phyloP scores from a whole-genome alignment of 2,888 invertebrate species.

The Synanthedon andrenaeformis region DNA sequence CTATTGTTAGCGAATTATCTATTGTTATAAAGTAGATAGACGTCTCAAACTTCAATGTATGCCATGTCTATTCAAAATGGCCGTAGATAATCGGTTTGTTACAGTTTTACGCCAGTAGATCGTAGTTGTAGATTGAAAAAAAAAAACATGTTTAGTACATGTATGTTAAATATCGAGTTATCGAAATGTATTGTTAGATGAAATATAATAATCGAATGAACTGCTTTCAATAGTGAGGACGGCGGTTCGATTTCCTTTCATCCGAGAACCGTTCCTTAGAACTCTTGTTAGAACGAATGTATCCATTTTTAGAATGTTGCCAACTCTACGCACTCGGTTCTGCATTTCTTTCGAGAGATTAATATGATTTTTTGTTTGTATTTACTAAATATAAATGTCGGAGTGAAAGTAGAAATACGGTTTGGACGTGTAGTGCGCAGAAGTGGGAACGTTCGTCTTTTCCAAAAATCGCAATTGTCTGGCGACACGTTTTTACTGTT shows the following conservation, averaged over 20 bases:
- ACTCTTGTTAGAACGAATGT: slow-evolving; percentile 34
- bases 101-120: slow-evolving; percentile 49
- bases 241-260: slow-evolving; percentile 25
- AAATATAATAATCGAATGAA: slow-evolving; percentile 28
- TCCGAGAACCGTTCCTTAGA: slow-evolving; percentile 10
- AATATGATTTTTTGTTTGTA: neutral
- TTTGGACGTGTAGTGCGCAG: no score
- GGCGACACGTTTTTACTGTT: slow-evolving; percentile 29
- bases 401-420: no score
- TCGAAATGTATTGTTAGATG: slow-evolving; percentile 60
- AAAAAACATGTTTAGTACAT: slow-evolving; percentile 48
- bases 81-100: slow-evolving; percentile 53
- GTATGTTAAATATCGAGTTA: slow-evolving; percentile 54
- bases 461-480: slow-evolving; percentile 47
- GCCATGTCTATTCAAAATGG: slow-evolving; percentile 31
- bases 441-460: slow-evolving; percentile 15
- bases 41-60: slow-evolving; percentile 37
- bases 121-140: slow-evolving; percentile 55
- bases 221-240: slow-evolving; percentile 44
- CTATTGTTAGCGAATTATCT: slow-evolving; percentile 45
- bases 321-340: no score
- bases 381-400: slow-evolving; percentile 26
- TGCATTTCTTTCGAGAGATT: neutral
- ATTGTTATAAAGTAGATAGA: slow-evolving; percentile 35
- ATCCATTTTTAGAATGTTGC: no score